Evolutionary conservation across 2,797 vertebrate species (phyloP).

Genomic region (Mormyrus hasselquistii): DNA sequence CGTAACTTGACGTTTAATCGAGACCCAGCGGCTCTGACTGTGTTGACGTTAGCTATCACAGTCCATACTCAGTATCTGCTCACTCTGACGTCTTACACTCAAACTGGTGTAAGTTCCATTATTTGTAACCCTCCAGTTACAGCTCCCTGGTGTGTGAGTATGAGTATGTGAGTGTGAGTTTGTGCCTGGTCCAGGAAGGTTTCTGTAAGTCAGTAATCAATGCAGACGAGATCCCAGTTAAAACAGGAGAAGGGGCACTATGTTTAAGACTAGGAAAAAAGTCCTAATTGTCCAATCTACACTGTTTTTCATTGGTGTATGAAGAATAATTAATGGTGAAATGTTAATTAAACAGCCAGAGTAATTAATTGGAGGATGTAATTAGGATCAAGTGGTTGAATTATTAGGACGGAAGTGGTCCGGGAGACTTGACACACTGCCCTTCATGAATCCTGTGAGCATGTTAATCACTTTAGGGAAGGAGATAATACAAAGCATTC

Average conservation of each 20-base stretch:
- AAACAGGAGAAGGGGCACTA: neutral
- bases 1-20: neutral
- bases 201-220: neutral
- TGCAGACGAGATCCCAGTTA: neutral
- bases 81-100: neutral
- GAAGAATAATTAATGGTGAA: neutral
- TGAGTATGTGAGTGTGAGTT: neutral
- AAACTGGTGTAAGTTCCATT: neutral
- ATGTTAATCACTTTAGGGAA: neutral
- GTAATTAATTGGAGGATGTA: neutral
- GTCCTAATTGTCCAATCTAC: neutral
- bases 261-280: neutral
- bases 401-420: neutral
- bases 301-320: neutral
- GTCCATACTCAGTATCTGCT: neutral
- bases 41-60: neutral
- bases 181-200: neutral
- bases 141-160: neutral
- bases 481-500: neutral
- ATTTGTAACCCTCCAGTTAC: neutral
- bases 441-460: neutral
- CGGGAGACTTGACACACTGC: neutral
- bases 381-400: neutral
- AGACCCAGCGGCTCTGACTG: neutral
- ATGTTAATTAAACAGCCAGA: neutral